Percentiles rank a stretch among this genome's conserved stretches.
These are phyloP conservation scores for Altica lythri DNA, from an alignment of 2,888 invertebrate genomes.

Conservation along the genomic window DNA sequence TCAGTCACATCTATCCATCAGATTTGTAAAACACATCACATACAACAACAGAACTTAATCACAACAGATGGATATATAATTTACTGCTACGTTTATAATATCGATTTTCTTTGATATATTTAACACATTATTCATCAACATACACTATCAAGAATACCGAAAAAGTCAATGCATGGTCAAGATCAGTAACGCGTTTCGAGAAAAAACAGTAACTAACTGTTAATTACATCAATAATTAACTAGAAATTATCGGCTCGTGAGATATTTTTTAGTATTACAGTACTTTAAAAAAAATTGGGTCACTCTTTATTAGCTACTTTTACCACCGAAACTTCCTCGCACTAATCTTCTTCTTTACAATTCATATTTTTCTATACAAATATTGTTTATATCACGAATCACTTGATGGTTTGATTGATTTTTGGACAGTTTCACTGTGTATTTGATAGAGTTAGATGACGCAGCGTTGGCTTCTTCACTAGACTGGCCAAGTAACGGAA, in stretches of 20 bases:
- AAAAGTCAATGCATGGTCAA: slow-evolving; percentile 14
- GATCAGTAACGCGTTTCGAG: slow-evolving; percentile 15
- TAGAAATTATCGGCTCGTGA: slow-evolving; percentile 20
- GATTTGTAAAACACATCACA: neutral
- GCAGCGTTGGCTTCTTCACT: slow-evolving; percentile 35
- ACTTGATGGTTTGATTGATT: neutral
- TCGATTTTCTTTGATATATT: too few relatives aligned
- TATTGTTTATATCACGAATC: slow-evolving; percentile 1
- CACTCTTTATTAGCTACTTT: slow-evolving; percentile 2
- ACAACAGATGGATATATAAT: too few relatives aligned
- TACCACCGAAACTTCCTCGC: neutral
- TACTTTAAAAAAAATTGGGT: slow-evolving; percentile 19
- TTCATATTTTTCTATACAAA: too few relatives aligned
- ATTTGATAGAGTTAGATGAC: slow-evolving; percentile 18
- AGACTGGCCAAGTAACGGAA: slow-evolving; percentile 46
- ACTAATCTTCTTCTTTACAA: too few relatives aligned
- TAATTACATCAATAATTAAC: slow-evolving; percentile 23
- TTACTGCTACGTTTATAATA: too few relatives aligned
- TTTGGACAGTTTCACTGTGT: slow-evolving; percentile 19
- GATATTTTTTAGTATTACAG: slow-evolving; percentile 17
- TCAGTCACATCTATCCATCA: slow-evolving; percentile 11
- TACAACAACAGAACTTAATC: too few relatives aligned
- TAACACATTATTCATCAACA: too few relatives aligned
- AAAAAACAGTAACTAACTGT: slow-evolving; percentile 25
- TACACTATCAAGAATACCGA: slow-evolving; percentile 6